Evolutionary conservation across 2,113 vertebrate genomes (phyloP), one percentile per base, ranked within the genome.

Genomic region (Charadrius vociferus): DNA sequence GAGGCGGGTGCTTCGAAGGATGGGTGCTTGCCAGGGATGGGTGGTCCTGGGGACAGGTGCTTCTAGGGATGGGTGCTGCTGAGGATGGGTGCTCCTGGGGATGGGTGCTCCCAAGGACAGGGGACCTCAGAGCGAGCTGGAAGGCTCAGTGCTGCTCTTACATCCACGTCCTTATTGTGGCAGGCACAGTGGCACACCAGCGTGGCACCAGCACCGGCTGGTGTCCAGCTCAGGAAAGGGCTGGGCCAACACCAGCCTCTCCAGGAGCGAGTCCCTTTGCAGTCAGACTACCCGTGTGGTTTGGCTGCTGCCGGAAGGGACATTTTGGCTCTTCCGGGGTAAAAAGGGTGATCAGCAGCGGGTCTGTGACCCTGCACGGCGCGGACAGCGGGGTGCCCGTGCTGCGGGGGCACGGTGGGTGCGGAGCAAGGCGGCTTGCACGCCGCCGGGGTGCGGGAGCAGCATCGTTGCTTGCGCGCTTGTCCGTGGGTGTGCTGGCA

Each of bases 271-370:
- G 10, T 5, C 30, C 37, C 30, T 68, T 22, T 22, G 45, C 12
- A 29, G n/a, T 0, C 5, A 0, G 5, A 2, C 27, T 27, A 36
- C 34, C 68, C 16, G 0, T 4, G 37, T 10, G 52, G 24, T 22
- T 77, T 62, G 36, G 13, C 63, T 26, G 52, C 1, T 27, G 59
- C 1, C 5, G 9, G 4, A 27, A 27, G 12, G 12, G 37, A 47
- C 19, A 10, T 30, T 32, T 19, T 21, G 16, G 59, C 29, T 29
- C 12, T 63, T 36, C 27, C 12, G 9, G 61, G 49, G 70, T 18
- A 13, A 23, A 43, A 43, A 49, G 0, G 6, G 10, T 22, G 49
- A 14, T 75, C 52, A 12, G 52, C 5, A 12, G 47, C 2, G 1
- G 47, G 58, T 21, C 32, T 45, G 56, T 20, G 1, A 5, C n/a